These are phyloP conservation scores for Caenorhabditis inopinata DNA, from an alignment of 1,140 invertebrate genomes.

Conservation along the genomic window DNA sequence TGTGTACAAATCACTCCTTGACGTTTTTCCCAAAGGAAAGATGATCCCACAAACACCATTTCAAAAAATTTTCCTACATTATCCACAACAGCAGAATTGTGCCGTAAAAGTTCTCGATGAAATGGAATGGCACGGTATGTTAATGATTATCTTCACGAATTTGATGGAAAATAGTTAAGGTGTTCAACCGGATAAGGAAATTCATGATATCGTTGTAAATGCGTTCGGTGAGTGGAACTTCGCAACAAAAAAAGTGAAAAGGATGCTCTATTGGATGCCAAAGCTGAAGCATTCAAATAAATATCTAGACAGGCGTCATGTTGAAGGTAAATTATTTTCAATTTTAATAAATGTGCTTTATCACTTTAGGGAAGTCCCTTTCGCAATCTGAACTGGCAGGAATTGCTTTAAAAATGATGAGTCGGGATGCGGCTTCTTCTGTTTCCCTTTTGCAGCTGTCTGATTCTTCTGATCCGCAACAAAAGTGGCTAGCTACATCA, in stretches of 20 bases:
- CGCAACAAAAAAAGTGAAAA: conserved; percentile 77
- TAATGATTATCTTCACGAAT: conserved; percentile 42
- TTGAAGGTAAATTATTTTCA: conserved; percentile 42
- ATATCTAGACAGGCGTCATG: conserved; percentile 79
- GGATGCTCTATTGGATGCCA: conserved; percentile 97
- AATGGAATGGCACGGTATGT: conserved; percentile 83
- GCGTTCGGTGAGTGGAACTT: conserved; percentile 80
- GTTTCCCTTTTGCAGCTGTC: conserved; percentile 27
- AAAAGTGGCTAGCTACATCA: not conserved
- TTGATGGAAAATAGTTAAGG: conserved; percentile 69
- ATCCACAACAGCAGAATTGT: conserved; percentile 87
- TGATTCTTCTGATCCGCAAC: not conserved
- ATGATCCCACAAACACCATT: conserved; percentile 79
- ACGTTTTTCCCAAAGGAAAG: conserved; percentile 87
- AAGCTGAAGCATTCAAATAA: conserved; percentile 90
- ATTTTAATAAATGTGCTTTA: not conserved
- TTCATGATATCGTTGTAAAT: conserved; percentile 78
- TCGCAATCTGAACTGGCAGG: conserved; percentile 80
- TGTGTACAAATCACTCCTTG: conserved; percentile 83
- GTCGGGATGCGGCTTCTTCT: conserved; percentile 75
- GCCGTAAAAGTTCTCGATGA: conserved; percentile 80
- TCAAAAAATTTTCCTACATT: conserved; percentile 46
- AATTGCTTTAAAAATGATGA: conserved; percentile 82
- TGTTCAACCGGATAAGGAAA: conserved; percentile 85
- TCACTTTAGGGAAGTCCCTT: conserved; percentile 47